Evolutionary conservation across 1,140 invertebrate genomes (phyloP), one percentile per base, ranked within the genome.

Genomic region (Microplitis demolitor): DNA sequence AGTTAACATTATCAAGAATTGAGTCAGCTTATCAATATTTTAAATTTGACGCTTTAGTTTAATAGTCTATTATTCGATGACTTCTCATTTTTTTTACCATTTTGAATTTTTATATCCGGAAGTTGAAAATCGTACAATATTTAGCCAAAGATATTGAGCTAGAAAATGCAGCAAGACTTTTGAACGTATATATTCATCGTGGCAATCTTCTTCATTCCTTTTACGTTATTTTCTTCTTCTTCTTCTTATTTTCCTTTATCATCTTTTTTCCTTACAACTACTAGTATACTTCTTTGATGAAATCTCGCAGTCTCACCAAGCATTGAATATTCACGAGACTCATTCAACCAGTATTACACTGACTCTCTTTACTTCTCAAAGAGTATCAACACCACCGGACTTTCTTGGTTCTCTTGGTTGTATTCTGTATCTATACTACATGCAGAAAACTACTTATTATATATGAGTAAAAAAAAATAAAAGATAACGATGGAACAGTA

Each of bases 321-420:
- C 71, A 76, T 78, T 77, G 78, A 79, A 79, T 79, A 79, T 79
- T 79, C 78, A 79, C 72, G 76, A 77, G 77, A 70, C 72, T 53
- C 34, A 67, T 67, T 53, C 66, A 54, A 13, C 66, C 24, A 34
- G 39, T 50, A 35, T 67, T 67, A 67, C 33, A 13, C 11, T 53
- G 33, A 13, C 11, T 67, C 62, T 50, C 9, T 54, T 33, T 33
- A 37, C 34, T 35, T 14, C 33, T 4, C 6, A 3, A 8, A n/a
- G 60, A n/a, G 34, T 62, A 24, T 24, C 24, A 24, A 24, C 24
- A 24, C 24, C 60, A 13, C 33, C 33, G 37, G 13, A 24, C 24
- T n/a, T 13, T 37, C 33, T n/a, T 35, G 34, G 33, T 62, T 62
- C 31, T 3, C 24, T 24, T 24, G 24, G 24, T 24, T 34, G 3